These are phyloP conservation scores for Troides aeacus DNA, from an alignment of 2,888 invertebrate genomes.

Conservation along the genomic window DNA sequence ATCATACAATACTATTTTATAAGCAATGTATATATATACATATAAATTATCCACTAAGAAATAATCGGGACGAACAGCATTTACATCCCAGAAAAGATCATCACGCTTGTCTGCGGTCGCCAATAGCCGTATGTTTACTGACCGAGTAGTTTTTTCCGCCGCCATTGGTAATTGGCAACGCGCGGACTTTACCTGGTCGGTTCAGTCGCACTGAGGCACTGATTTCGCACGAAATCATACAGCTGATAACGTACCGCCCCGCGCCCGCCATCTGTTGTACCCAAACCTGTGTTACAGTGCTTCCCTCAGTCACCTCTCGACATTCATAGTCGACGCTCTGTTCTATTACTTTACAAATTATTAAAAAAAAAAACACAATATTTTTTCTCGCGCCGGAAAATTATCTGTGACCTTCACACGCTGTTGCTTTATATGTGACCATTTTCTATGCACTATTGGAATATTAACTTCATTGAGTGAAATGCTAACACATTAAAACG, in stretches of 20 bases:
- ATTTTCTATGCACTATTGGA: constrained; percentile 34
- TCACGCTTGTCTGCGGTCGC: constrained; percentile 17
- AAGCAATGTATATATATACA: neutral
- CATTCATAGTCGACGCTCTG: constrained; percentile 14
- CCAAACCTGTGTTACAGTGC: constrained; percentile 9
- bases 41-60: constrained; percentile 13
- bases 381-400: constrained; percentile 64
- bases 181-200: constrained; percentile 18
- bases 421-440: constrained; percentile 41
- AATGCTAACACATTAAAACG: constrained; percentile 24
- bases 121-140: constrained; percentile 24
- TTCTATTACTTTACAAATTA: neutral
- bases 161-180: constrained; percentile 7
- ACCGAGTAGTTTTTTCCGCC: constrained; percentile 27
- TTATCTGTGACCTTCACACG: constrained; percentile 65
- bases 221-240: constrained; percentile 24
- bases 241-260: constrained; percentile 28
- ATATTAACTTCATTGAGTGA: constrained; percentile 14
- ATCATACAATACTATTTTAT: too few species aligned
- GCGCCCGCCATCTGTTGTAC: constrained; percentile 18
- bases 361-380: constrained; percentile 34
- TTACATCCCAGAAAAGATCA: constrained; percentile 13
- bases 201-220: constrained; percentile 3
- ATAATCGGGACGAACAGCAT: constrained; percentile 14
- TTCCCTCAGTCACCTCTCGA: constrained; percentile 20